These are phyloP conservation scores for Fistularia tabacaria DNA, from an alignment of 2,797 vertebrate genomes.

Conservation along the genomic window DNA sequence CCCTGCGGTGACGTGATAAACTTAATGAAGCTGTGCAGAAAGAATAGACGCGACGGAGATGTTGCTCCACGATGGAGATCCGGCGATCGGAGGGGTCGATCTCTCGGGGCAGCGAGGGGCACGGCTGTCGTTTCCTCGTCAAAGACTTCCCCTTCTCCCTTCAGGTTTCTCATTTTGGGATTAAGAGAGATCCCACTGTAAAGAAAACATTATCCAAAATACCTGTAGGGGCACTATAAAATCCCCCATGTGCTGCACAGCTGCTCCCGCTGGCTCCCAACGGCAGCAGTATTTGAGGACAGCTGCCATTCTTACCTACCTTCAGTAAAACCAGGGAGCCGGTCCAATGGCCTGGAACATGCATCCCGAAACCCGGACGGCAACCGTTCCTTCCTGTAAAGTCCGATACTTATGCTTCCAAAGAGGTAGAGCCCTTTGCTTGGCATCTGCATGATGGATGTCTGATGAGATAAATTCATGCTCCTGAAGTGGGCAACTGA, in stretches of 20 bases:
- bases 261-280: constrained; percentile 42
- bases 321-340: too few species aligned
- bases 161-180: not conserved
- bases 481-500: too few species aligned
- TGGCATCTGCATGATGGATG: too few species aligned
- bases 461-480: too few species aligned
- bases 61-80: constrained; percentile 19
- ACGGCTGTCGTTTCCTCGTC: too few species aligned
- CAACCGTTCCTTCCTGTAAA: too few species aligned
- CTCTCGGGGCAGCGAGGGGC: too few species aligned
- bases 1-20: constrained; percentile 51
- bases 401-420: too few species aligned
- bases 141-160: too few species aligned
- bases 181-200: constrained; percentile 14
- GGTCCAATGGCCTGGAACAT: too few species aligned
- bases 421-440: too few species aligned
- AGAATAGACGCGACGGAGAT: constrained; percentile 19
- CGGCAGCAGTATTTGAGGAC: not conserved
- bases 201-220: constrained; percentile 64
- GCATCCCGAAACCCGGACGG: too few species aligned
- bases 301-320: constrained; percentile 22
- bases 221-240: constrained; percentile 68
- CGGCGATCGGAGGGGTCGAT: not conserved
- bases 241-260: constrained; percentile 54
- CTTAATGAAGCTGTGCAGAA: constrained; percentile 43